Percentiles rank a stretch among this genome's conserved stretches.
phyloP scores from a whole-genome alignment of 2,113 vertebrate species.

The Equus quagga region DNA sequence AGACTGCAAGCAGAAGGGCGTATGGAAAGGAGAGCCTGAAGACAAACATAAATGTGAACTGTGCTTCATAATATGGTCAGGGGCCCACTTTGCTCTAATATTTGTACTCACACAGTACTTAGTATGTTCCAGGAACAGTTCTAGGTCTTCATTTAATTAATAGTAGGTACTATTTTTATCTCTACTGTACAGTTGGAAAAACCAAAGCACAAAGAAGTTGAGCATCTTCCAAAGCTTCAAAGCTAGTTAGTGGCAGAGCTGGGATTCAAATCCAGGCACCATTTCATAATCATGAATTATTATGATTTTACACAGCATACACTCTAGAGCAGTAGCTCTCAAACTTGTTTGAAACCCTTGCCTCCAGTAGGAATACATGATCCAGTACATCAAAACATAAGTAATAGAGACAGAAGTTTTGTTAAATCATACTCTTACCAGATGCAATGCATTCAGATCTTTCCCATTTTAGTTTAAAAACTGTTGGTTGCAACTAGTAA shows the following conservation, averaged over 20 bases:
- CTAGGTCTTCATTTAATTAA: neutral
- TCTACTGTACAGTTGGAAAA: neutral
- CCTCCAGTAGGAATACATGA: neutral
- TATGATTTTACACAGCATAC: neutral
- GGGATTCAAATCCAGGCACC: neutral
- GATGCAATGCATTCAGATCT: neutral
- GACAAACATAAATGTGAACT: neutral
- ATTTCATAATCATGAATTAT: neutral
- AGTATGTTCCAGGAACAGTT: neutral
- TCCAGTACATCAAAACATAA: neutral
- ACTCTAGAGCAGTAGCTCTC: neutral
- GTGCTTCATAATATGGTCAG: neutral
- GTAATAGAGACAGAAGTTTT: neutral
- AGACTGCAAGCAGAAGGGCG: neutral
- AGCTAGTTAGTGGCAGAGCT: neutral
- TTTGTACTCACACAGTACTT: neutral
- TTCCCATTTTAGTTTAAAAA: neutral
- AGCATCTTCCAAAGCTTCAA: neutral
- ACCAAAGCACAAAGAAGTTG: neutral
- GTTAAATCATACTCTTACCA: slow-evolving; percentile 1
- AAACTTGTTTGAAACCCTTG: neutral
- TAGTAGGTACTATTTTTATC: neutral
- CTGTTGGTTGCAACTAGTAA: neutral
- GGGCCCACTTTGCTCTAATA: neutral
- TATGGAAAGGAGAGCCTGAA: neutral